Percentiles rank a stretch among this genome's conserved stretches.
Evolutionary conservation across 2,797 vertebrate genomes (phyloP).

Genomic region (Pseudomugil tenellus): DNA sequence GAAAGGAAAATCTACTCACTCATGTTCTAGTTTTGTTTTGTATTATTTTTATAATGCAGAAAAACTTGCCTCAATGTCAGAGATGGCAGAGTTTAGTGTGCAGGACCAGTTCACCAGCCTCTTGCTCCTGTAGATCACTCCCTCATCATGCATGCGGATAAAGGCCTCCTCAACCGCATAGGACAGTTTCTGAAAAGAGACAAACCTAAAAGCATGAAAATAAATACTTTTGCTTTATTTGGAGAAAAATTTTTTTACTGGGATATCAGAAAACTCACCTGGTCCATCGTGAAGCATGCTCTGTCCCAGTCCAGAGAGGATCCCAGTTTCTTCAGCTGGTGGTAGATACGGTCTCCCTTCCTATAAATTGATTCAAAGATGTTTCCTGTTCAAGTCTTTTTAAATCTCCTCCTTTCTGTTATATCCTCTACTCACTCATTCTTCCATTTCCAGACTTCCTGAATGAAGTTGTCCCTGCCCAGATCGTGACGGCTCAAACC

Average conservation of each 20-base stretch:
- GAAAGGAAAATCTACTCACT: background rate
- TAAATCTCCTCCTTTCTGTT: background rate
- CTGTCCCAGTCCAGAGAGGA: conserved; percentile 94
- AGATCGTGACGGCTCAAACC: conserved; percentile 89
- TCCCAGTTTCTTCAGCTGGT: conserved; percentile 91
- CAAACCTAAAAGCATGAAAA: background rate
- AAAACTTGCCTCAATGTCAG: conserved; percentile 86
- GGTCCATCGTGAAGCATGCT: conserved; percentile 94
- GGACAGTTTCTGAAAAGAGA: conserved; percentile 87
- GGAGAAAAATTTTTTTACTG: background rate
- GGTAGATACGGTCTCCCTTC: conserved; percentile 94
- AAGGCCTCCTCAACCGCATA: conserved; percentile 90
- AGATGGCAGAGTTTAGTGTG: conserved; percentile 92
- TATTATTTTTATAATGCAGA: background rate
- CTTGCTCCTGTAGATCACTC: conserved; percentile 92
- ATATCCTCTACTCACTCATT: conserved; percentile 84
- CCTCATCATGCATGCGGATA: conserved; percentile 89
- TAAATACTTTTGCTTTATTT: background rate
- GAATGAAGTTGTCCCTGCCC: conserved; percentile 87
- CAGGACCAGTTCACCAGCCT: conserved; percentile 97
- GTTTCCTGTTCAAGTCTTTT: background rate
- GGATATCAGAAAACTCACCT: conserved; percentile 73
- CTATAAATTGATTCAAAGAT: conserved; percentile 60
- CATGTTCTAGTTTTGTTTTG: too few species aligned
- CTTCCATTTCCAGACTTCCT: conserved; percentile 94